Evolutionary conservation across 2,113 vertebrate genomes (phyloP), one percentile per base, ranked within the genome.

Genomic region (Muntiacus reevesi): DNA sequence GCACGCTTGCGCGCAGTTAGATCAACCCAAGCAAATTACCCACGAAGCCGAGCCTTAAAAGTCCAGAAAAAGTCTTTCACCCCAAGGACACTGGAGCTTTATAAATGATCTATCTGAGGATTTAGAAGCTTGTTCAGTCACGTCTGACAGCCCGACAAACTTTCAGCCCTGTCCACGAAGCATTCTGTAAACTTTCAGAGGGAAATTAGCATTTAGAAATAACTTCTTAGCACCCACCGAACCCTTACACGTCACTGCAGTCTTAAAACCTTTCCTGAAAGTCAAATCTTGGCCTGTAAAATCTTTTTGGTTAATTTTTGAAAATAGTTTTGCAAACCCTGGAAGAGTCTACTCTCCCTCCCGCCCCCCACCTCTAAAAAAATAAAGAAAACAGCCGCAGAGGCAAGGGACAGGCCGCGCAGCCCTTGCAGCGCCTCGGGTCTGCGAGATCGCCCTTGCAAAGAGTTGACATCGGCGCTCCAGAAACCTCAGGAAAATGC

Each of bases 41-140:
- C 87, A 87, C n/a, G 87, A 96, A 95, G 74, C 55, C 4, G 33
- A 94, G 84, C 43, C 74, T 93, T 93, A 62, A 95, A 97, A 92
- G 47, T n/a, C 90, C 94, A 84, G 84, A 57, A 85, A 85, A 97
- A 96, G 54, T 89, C 85, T 95, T 90, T 79, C 62, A 87, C 76
- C 50, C 52, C 62, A 87, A 96, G 94, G 97, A 95, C 90, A 95
- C 62, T 7, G 52, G 43, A 94, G 76, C 60, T 98, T 96, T 89
- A 89, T 87, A 95, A 98, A 93, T 94, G 90, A 89, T 95, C 88
- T 85, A 50, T 55, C 94, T 36, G 81, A 90, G 83, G 93, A 86
- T 86, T 94, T 88, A 88, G 81, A 74, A 87, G 59, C 81, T 57
- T 94, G 95, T 89, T 92, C 85, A 19, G 98, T 94, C 97, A 93